Percentiles rank a stretch among this genome's conserved stretches.
phyloP scores from a whole-genome alignment of 2,888 invertebrate species.

The Campoplex nolae region DNA sequence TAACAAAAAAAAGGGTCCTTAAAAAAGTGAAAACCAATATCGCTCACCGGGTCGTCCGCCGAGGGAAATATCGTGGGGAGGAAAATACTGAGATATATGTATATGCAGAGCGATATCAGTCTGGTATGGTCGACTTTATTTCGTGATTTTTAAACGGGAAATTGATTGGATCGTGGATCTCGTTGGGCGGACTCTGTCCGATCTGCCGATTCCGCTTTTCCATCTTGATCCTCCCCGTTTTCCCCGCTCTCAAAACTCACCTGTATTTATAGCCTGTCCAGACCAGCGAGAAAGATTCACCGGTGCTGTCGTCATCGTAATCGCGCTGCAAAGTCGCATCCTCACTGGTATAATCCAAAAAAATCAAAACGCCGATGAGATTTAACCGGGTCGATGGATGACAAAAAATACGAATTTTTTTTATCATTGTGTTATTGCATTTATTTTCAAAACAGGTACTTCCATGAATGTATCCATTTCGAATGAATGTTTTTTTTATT shows the following conservation, averaged over 20 bases:
- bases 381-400: constrained; percentile 15
- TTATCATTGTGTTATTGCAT: background rate
- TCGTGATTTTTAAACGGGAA: constrained; percentile 76
- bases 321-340: background rate
- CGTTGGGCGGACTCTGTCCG: constrained; percentile 66
- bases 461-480: background rate
- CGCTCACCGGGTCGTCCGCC: constrained; percentile 65
- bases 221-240: constrained; percentile 72
- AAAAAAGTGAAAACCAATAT: constrained; percentile 75
- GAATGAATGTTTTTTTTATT: background rate
- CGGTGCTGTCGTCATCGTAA: constrained; percentile 20
- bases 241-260: constrained; percentile 56
- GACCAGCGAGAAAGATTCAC: constrained; percentile 59
- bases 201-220: constrained; percentile 72
- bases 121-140: constrained; percentile 73
- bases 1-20: constrained; percentile 49
- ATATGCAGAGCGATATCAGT: constrained; percentile 43
- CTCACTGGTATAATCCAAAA: constrained; percentile 24
- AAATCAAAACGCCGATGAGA: constrained; percentile 13
- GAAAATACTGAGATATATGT: constrained; percentile 42
- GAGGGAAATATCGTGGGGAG: constrained; percentile 52
- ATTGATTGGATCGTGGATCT: constrained; percentile 75
- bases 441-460: background rate
- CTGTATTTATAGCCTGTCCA: constrained; percentile 69
- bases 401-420: background rate